Evolutionary conservation across 2,888 invertebrate species (phyloP), one percentile per base, ranked within the genome.

Genomic region (Mythimna albipuncta): DNA sequence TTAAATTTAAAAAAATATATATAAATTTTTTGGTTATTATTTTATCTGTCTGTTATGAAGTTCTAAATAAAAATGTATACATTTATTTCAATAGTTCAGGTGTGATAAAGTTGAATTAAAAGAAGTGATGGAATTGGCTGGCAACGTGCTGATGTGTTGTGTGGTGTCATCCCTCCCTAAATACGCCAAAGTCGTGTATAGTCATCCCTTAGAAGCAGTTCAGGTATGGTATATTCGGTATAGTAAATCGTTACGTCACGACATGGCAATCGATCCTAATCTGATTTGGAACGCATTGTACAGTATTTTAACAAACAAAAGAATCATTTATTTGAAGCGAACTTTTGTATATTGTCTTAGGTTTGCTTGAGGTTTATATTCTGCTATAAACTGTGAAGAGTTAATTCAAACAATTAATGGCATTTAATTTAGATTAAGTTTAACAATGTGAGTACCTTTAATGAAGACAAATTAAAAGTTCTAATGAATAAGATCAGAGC

Each of bases 161-260:
- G 87, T 93, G 1, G 75, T 89, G 3, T 38, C 71, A 0, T 54
- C 52, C 0, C 54, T 72, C 1, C 89, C 69, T 6, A 88, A 85
- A 72, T 92, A 88, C 50, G 95, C 94, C 0, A 92, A 90, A 35
- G 91, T 93, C 3, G 91, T 93, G 93, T 95, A 93, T 78, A 92
- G 90, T 52, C 95, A 95, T 79, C 94, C 95, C 0, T 82, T 95
- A 38, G 95, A 95, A 87, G 95, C 95, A 1, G 91, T 95, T 9
- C 95, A 95, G 93, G 95, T 95, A 81, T 63, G 82, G 26, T 26
- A 26, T 26, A 26, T 26, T 26, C 26, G 26, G 26, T 26, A 26
- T 26, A 2, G 26, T 26, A 26, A 26, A 26, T 26, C 26, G 26
- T 26, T 1, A 26, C 26, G 26, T 26, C 26, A 26, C 26, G 2